These are phyloP conservation scores for Crepidodera aurea DNA, from an alignment of 2,888 invertebrate genomes.

Conservation along the genomic window DNA sequence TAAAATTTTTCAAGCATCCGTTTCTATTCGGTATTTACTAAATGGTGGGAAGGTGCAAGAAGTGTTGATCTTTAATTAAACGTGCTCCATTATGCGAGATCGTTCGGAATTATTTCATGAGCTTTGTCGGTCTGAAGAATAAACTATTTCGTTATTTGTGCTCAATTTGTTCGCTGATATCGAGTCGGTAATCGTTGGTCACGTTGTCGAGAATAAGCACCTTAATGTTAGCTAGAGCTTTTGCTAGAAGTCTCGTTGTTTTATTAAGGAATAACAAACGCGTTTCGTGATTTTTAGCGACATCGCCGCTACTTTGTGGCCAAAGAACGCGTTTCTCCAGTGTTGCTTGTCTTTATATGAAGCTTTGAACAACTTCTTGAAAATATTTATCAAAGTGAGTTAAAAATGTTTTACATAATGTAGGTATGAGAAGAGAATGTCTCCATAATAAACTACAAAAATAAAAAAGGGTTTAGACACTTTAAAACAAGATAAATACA, in stretches of 20 bases:
- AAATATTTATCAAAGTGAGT: slow-evolving; percentile 37
- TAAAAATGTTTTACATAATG: neutral
- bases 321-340: slow-evolving; percentile 33
- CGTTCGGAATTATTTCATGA: no score
- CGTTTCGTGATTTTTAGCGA: slow-evolving; percentile 55
- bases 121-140: neutral
- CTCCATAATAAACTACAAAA: no score
- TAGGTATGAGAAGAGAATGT: no score
- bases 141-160: neutral
- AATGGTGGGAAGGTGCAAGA: neutral
- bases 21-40: neutral
- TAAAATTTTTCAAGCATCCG: no score
- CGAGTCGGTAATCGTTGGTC: neutral
- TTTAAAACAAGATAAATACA: neutral
- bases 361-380: slow-evolving; percentile 36
- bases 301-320: slow-evolving; percentile 39
- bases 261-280: slow-evolving; percentile 30
- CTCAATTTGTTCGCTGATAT: neutral
- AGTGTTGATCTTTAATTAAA: no score
- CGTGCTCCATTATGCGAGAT: no score
- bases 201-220: neutral
- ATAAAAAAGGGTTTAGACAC: no score
- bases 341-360: slow-evolving; percentile 24
- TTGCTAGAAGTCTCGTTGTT: neutral
- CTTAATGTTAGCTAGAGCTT: neutral